Evolutionary conservation across 1,140 invertebrate species (phyloP).

Genomic region (Babylonia areolata): DNA sequence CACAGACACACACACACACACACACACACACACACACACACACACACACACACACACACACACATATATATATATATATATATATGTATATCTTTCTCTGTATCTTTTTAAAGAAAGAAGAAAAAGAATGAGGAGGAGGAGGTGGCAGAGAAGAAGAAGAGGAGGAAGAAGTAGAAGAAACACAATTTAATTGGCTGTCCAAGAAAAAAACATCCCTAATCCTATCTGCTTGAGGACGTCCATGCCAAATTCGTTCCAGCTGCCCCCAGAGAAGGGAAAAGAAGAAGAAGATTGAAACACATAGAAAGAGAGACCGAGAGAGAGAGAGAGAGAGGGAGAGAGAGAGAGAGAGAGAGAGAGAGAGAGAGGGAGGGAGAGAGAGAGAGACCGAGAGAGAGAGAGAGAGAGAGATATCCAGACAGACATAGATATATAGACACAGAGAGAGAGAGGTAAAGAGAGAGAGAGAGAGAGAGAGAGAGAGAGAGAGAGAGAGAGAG

Average conservation of each 20-base stretch:
- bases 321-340: conserved; percentile 19
- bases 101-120: no score
- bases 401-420: not conserved
- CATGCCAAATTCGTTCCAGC: no score
- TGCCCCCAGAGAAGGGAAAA: not conserved
- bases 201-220: no score
- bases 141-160: not conserved
- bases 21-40: not conserved
- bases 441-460: not conserved
- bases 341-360: conserved; percentile 17
- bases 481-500: not conserved
- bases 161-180: not conserved
- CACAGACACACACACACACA: not conserved
- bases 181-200: not conserved
- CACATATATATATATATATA: no score
- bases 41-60: not conserved
- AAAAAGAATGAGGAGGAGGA: not conserved
- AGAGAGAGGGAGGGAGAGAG: not conserved
- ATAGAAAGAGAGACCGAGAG: conserved; percentile 11
- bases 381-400: not conserved
- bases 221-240: no score
- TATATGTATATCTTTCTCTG: no score
- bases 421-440: not conserved
- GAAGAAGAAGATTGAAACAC: not conserved
- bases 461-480: conserved; percentile 16